Evolutionary conservation across 2,888 invertebrate species (phyloP), one percentile per base, ranked within the genome.

Genomic region (Rhingia campestris): DNA sequence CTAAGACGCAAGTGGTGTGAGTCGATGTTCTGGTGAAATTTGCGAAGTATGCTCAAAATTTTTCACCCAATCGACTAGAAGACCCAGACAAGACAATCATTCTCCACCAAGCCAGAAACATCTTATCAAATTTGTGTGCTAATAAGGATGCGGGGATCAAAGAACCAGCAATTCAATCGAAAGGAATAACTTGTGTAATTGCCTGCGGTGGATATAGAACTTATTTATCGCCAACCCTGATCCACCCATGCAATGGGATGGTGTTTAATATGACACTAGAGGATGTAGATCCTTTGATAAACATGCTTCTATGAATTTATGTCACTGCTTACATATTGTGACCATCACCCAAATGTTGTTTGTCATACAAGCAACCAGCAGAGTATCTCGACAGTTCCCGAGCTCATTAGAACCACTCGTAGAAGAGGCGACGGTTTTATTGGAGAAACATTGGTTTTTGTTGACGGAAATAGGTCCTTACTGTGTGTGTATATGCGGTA

Each of bases 271-370:
- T 2, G 54, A 41, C 12, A 37, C 41, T 51, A 4, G 56, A 35
- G 14, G 56, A 56, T 43, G 30, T 56, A 47, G 49, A 22, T 53
- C 59, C 47, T 39, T 51, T 7, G 53, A 72, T 54, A 58, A 73
- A 79, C 73, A 66, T 45, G 64, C 72, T 58, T 72, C 9, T 64
- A 37, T 39, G 64, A 73, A 73, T 66, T 66, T 66, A 73, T 66
- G 73, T 59, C 72, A 66, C 53, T 73, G 53, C 73, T 79, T 79
- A 53, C 66, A 67, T 73, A 22, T 22, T 22, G 64, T 53, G 73
- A 51, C 73, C 66, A 73, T 73, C 73, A 73, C 58, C 51, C 59
- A 59, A 66, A 72, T 73, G 58, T 45, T 79, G 59, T 43, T 72
- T 79, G 22, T n/a, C 64, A 59, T 64, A 43, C 39, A 58, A 64